These are phyloP conservation scores for Buceros bicornis DNA, from an alignment of 2,797 vertebrate species.

Conservation along the genomic window DNA sequence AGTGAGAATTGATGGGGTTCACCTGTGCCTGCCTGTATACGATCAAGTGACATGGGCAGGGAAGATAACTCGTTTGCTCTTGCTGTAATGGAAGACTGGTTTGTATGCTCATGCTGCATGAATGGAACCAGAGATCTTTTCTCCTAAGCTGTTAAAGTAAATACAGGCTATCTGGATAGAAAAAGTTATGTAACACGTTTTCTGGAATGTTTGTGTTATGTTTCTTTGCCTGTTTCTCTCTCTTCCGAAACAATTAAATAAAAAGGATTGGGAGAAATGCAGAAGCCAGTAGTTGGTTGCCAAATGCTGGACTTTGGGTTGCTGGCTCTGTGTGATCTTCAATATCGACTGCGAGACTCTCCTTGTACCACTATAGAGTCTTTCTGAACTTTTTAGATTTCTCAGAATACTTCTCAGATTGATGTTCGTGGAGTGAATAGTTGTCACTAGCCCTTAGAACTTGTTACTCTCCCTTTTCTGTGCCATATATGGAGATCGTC, in stretches of 20 bases:
- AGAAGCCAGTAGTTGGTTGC: not conserved
- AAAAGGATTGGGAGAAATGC: not conserved
- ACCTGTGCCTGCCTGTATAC: not conserved
- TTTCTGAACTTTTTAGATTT: not conserved
- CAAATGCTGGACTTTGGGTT: not conserved
- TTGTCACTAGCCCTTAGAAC: not conserved
- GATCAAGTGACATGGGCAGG: not conserved
- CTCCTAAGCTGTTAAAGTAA: not conserved
- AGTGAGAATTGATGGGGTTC: constrained; percentile 10
- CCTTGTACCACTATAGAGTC: too few species aligned
- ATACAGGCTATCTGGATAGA: not conserved
- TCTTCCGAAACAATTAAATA: not conserved
- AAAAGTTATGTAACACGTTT: not conserved
- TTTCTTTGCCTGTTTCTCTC: not conserved
- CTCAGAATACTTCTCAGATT: not conserved
- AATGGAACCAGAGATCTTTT: not conserved
- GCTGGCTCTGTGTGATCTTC: not conserved
- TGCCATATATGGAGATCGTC: not conserved
- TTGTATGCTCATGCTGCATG: not conserved
- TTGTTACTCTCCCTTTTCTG: not conserved
- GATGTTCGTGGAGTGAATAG: not conserved
- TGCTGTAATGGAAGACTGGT: not conserved
- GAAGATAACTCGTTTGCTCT: not conserved
- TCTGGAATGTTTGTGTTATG: not conserved
- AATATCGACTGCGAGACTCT: not conserved